Evolutionary conservation across 2,797 vertebrate genomes (phyloP).

Genomic region (Oryzias dopingdopingensis): DNA sequence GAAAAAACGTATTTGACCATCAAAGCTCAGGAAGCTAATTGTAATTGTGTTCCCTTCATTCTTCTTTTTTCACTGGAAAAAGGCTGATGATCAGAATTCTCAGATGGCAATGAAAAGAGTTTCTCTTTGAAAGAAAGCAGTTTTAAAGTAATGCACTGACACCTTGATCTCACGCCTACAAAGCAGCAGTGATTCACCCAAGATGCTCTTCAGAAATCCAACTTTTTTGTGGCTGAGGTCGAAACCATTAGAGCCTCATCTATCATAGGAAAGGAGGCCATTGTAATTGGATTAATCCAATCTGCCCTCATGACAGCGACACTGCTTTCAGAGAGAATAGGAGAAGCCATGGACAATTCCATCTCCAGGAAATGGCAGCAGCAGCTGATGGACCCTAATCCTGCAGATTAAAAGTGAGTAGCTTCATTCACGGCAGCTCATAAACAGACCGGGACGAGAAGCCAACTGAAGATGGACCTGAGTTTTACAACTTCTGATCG

Average conservation of each 20-base stretch:
- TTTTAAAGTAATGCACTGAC: not conserved
- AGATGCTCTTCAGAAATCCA: not conserved
- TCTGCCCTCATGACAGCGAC: conserved; percentile 24
- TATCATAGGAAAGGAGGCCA: conserved; percentile 13
- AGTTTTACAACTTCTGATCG: conserved; percentile 20
- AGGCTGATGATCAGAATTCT: not conserved
- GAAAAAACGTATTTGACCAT: too few species aligned
- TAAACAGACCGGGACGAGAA: conserved; percentile 24
- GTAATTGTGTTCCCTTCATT: not conserved
- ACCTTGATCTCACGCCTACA: conserved; percentile 12
- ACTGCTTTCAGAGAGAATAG: conserved; percentile 4
- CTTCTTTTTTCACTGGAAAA: not conserved
- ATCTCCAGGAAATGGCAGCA: conserved; percentile 55
- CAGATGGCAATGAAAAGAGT: not conserved
- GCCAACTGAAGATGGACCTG: conserved; percentile 20
- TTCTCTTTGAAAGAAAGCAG: not conserved
- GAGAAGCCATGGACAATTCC: conserved; percentile 4
- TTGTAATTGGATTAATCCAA: conserved; percentile 46
- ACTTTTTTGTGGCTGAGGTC: conserved; percentile 8
- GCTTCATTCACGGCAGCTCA: conserved; percentile 46
- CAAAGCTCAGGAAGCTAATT: not conserved
- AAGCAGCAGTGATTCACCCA: not conserved
- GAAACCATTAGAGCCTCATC: conserved; percentile 29
- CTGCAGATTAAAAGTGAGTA: conserved; percentile 59
- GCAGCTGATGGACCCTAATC: conserved; percentile 63